phyloP scores from a whole-genome alignment of 2,888 invertebrate genomes.

The Oeneis ivallda region DNA sequence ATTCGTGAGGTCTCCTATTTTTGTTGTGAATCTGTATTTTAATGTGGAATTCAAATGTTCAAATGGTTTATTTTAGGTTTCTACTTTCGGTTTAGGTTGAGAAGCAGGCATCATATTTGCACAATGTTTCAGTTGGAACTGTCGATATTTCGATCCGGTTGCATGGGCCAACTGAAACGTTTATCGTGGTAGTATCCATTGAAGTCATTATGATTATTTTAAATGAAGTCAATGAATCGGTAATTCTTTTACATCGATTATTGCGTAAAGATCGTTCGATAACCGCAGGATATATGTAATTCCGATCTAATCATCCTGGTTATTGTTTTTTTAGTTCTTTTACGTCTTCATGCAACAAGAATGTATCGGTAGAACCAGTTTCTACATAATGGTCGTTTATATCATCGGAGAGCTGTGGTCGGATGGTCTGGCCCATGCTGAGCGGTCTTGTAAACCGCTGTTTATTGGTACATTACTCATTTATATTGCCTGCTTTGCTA shows the following conservation, averaged over 20 bases:
- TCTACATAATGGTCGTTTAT: conserved; percentile 19
- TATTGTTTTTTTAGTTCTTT: conserved; percentile 16
- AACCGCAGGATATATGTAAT: background rate
- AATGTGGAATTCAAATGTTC: no score
- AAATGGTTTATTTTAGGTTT: no score
- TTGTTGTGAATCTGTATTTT: no score
- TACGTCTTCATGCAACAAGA: conserved; percentile 12
- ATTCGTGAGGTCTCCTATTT: no score
- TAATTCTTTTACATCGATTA: background rate
- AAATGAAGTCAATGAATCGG: background rate
- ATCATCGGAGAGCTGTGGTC: conserved; percentile 23
- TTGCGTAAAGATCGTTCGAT: background rate
- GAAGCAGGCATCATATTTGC: no score
- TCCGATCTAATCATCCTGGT: conserved; percentile 6
- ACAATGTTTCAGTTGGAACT: no score
- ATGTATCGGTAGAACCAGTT: conserved; percentile 23
- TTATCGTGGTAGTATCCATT: no score
- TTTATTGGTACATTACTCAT: conserved; percentile 51
- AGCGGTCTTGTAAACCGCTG: conserved; percentile 41
- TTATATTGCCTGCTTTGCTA: conserved; percentile 48
- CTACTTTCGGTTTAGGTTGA: no score
- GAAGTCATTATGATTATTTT: background rate
- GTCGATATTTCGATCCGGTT: no score
- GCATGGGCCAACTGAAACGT: no score
- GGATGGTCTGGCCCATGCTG: conserved; percentile 28